Evolutionary conservation across 2,113 vertebrate species (phyloP).

Genomic region (Pithys albifrons): DNA sequence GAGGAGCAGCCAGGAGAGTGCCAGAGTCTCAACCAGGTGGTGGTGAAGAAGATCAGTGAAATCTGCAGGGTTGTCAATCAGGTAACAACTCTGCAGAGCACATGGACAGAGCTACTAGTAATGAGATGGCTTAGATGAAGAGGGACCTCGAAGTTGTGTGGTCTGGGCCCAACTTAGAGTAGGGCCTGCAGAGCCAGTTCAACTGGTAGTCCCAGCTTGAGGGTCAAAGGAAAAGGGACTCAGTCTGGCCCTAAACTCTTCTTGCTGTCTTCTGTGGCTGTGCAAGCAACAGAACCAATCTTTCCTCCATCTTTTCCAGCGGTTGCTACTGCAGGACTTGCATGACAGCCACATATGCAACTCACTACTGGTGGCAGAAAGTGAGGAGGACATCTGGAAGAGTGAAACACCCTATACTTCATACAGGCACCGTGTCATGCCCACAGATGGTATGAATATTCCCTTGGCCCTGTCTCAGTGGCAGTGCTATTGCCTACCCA

Average conservation of each 20-base stretch:
- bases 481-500: background rate
- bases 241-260: background rate
- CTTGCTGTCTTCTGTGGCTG: background rate
- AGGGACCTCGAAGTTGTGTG: background rate
- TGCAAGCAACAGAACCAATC: background rate
- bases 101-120: background rate
- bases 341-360: conserved; percentile 96
- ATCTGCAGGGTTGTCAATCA: conserved; percentile 95
- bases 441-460: conserved; percentile 82
- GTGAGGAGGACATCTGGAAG: conserved; percentile 98
- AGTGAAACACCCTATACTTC: conserved; percentile 86
- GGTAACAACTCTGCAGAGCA: conserved; percentile 71
- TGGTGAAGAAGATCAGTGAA: conserved; percentile 91
- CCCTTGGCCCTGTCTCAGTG: background rate
- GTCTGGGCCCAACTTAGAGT: background rate
- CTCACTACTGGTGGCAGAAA: conserved; percentile 95
- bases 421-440: conserved; percentile 79
- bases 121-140: background rate
- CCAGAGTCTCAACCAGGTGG: conserved; percentile 83
- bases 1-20: conserved; percentile 82
- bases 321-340: conserved; percentile 92
- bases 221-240: background rate
- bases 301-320: conserved; percentile 70
- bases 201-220: background rate
- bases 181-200: background rate